Conservation (phyloP, 2,113 vertebrate genomes). For the Anhinga anhinga region DNA sequence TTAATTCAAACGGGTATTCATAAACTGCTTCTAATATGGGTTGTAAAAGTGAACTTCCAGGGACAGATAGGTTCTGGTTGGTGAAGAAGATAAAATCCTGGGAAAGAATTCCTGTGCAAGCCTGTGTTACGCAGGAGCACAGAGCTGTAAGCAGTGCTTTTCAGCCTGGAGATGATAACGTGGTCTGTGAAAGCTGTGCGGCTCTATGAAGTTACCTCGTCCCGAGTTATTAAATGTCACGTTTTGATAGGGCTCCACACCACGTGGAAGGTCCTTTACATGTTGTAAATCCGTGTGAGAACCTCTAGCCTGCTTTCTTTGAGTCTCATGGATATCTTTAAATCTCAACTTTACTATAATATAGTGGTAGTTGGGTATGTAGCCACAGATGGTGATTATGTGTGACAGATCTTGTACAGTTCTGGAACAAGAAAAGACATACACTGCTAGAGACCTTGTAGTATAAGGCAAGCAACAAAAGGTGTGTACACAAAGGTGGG, state of each 20-base stretch:
- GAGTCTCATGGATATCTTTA: not conserved
- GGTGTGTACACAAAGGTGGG: not conserved
- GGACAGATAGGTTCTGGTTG: not conserved
- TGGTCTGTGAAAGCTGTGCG: not conserved
- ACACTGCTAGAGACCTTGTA: not conserved
- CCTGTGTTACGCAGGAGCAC: not conserved
- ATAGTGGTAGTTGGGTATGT: rapidly evolving
- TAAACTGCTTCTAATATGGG: not conserved
- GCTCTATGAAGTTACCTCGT: not conserved
- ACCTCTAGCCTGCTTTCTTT: not conserved
- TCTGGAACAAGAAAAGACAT: not conserved
- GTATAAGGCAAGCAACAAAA: rapidly evolving
- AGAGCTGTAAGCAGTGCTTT: not conserved
- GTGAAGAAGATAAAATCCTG: not conserved
- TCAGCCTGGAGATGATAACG: not conserved
- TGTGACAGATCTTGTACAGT: not conserved
- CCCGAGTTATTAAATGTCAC: not conserved
- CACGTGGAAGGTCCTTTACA: not conserved
- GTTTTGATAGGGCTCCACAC: not conserved
- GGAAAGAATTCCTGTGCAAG: not conserved
- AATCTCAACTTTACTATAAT: not conserved
- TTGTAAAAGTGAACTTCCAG: not conserved
- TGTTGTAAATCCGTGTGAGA: not conserved
- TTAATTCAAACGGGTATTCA: not conserved
- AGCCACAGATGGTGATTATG: not conserved